Evolutionary conservation across 2,797 vertebrate genomes (phyloP), one percentile per base, ranked within the genome.

Genomic region (Propithecus deckenii): DNA sequence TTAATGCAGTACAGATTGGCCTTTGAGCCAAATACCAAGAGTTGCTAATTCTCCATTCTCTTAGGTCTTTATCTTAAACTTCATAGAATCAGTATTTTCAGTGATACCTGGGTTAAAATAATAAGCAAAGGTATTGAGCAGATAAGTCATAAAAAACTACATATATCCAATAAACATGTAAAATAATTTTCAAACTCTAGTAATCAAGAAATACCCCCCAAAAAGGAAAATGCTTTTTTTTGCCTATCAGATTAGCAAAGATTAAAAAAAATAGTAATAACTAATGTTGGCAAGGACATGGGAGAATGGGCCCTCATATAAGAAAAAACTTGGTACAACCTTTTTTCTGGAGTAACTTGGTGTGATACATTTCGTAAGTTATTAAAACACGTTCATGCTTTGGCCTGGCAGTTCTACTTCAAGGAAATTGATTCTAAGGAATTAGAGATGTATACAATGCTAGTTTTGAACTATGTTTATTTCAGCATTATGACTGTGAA

Each of bases 41-140:
- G 46, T 75, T 65, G 13, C 43, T 78, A 72, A 0, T 52, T 48
- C 20, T 76, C 67, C 55, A n/a, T 46, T 35, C 25, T 74, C 59
- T 61, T 59, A 48, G 35, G 30, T 61, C 17, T 96, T 95, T 74
- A 30, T 35, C 43, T 90, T 25, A 28, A 86, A 17, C 38, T 79
- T 94, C 71, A 93, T 32, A 79, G 63, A 92, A 38, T 41, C 50
- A 88, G 50, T 79, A 63, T 91, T 94, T 74, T 89, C 93, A 79
- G 0, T 50, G 63, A n/a, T 15, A 55, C 5, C 7, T 46, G 20
- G 12, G 32, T 78, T 96, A 86, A 95, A 96, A 80, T 89, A 71
- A 74, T 81, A 94, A 92, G 38, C 88, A 91, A 92, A 90, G 11
- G 8, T 52, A 9, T 46, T 71, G 41, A 94, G 57, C 67, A 83